These are phyloP conservation scores for Brenthis daphne DNA, from an alignment of 2,888 invertebrate genomes.

Conservation along the genomic window DNA sequence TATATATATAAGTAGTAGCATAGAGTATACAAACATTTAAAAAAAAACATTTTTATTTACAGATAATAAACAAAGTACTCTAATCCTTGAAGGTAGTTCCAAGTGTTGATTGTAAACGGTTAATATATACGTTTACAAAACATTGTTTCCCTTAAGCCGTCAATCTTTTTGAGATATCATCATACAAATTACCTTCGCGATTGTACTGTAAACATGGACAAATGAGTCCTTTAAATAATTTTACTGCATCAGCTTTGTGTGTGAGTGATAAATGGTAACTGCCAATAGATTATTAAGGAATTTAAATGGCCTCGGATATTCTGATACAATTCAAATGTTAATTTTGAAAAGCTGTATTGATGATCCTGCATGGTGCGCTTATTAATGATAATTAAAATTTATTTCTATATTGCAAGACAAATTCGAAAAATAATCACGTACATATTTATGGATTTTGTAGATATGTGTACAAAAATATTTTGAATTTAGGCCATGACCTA, in stretches of 20 bases:
- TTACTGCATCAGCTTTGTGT: conserved; percentile 27
- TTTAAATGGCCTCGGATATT: not conserved
- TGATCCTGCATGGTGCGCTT: too few species aligned
- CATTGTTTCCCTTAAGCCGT: conserved; percentile 20
- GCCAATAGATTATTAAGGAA: conserved; percentile 9
- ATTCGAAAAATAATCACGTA: too few species aligned
- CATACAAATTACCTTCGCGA: conserved; percentile 31
- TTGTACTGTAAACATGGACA: conserved; percentile 35
- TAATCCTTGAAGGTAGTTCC: not conserved
- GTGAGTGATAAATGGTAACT: conserved; percentile 18
- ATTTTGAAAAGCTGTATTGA: too few species aligned
- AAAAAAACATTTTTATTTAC: too few species aligned
- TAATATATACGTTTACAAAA: conserved; percentile 19
- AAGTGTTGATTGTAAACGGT: conserved; percentile 20
- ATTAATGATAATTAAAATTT: too few species aligned
- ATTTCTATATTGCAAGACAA: too few species aligned
- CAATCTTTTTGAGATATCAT: conserved; percentile 35
- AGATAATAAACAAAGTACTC: too few species aligned
- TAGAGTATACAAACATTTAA: too few species aligned
- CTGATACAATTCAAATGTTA: not conserved
- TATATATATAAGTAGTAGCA: too few species aligned
- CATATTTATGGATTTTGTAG: too few species aligned
- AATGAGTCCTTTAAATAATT: conserved; percentile 31
- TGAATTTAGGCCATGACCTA: conserved; percentile 20
- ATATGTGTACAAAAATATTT: not conserved